Evolutionary conservation across 2,888 invertebrate species (phyloP).

Genomic region (Scaptodrosophila latifasciaeformis): DNA sequence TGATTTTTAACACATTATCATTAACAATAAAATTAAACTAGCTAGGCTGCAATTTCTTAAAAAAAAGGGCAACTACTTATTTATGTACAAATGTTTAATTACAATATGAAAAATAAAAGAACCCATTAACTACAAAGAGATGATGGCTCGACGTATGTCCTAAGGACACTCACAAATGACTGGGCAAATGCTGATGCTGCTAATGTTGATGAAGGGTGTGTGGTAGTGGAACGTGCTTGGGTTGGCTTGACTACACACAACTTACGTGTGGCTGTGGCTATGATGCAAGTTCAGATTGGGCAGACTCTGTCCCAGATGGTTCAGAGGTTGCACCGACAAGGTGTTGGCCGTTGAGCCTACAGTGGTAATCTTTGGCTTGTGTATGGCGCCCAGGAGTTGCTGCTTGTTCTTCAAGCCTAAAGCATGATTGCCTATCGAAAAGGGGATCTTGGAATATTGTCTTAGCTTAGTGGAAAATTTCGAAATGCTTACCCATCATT

Average conservation of each 20-base stretch:
- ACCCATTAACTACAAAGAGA: no score
- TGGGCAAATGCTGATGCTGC: constrained; percentile 36
- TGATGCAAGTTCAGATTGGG: constrained; percentile 81
- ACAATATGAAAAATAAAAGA: no score
- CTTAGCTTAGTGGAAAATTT: not conserved
- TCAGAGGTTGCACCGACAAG: constrained; percentile 83
- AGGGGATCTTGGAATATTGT: not conserved
- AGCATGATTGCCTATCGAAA: constrained; percentile 41
- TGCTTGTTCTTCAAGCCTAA: constrained; percentile 54
- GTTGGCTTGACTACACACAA: no score
- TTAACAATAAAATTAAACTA: no score
- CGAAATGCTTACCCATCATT: not conserved
- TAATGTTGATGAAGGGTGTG: constrained; percentile 28
- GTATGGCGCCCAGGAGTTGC: constrained; percentile 73
- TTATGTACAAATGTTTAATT: no score
- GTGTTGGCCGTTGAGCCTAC: constrained; percentile 80
- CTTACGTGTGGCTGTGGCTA: constrained; percentile 73
- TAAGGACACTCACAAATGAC: constrained; percentile 40
- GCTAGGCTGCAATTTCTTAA: no score
- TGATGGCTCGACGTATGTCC: no score
- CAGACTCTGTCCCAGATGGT: constrained; percentile 85
- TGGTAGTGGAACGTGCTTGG: no score
- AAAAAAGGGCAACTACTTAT: no score
- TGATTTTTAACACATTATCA: no score
- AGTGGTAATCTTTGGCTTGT: constrained; percentile 64